Conservation (phyloP, 30 jellyfish, hydroid and myxozoan species). For the Haliclystus octoradiatus region DNA sequence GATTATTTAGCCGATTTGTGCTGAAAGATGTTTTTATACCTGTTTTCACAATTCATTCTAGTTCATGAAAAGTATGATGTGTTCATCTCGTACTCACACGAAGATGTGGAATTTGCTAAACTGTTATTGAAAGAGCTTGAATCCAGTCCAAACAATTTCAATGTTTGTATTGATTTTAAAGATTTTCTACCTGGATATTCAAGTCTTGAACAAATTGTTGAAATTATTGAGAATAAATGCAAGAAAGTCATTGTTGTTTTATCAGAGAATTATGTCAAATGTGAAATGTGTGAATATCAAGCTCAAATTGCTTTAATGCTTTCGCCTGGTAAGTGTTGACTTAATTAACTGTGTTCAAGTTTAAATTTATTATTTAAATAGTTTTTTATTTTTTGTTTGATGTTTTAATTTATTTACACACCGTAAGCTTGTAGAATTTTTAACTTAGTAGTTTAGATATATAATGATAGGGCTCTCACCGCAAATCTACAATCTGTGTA, state of each 20-base stretch:
- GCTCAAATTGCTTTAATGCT: conserved; percentile 69
- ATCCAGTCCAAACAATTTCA: conserved; percentile 8
- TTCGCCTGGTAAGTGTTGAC: conserved; percentile 43
- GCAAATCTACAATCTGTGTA: no score
- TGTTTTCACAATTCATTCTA: conserved; percentile 10
- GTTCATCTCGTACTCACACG: conserved; percentile 61
- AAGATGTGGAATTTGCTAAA: conserved; percentile 68
- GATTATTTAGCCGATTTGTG: no score
- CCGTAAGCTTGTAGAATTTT: no score
- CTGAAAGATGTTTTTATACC: no score
- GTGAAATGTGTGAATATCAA: conserved; percentile 67
- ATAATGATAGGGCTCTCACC: no score
- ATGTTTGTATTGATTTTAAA: conserved; percentile 59
- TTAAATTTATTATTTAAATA: background rate
- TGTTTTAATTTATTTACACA: no score
- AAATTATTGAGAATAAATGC: conserved; percentile 59
- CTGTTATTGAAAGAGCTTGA: conserved; percentile 30
- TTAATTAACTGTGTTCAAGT: background rate
- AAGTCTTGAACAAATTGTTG: conserved; percentile 41
- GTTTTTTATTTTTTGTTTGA: no score
- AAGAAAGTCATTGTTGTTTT: conserved; percentile 67
- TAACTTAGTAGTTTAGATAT: no score
- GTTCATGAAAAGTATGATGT: conserved; percentile 66
- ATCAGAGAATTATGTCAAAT: conserved; percentile 32
- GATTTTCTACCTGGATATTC: conserved; percentile 75